Conservation (phyloP, 37 sponge, comb jelly and placozoan species). For the Spongilla lacustris region DNA sequence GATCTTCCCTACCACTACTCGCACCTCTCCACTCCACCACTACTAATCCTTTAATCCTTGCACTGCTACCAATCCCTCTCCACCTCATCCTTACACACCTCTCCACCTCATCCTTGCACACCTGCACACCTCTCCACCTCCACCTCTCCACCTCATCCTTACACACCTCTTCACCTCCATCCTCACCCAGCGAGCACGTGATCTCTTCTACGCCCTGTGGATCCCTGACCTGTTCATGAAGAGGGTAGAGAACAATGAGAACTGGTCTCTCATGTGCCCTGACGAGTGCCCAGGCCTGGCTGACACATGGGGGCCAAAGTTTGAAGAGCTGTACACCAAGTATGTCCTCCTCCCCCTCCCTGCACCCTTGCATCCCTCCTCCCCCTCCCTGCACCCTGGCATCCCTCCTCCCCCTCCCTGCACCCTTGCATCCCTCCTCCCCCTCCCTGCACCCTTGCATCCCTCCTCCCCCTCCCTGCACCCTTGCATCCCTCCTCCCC, state of each 20-base stretch:
- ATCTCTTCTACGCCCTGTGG: slow-evolving; percentile 97
- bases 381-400: slow-evolving; percentile 30
- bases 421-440: neutral
- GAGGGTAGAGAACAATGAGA: slow-evolving; percentile 81
- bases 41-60: too few species aligned
- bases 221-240: slow-evolving; percentile 98
- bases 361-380: neutral
- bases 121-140: too few species aligned
- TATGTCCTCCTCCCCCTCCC: slow-evolving; percentile 6
- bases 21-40: too few species aligned
- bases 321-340: slow-evolving; percentile 88
- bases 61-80: too few species aligned
- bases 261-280: slow-evolving; percentile 99
- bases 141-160: too few species aligned
- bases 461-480: neutral
- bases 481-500: slow-evolving; percentile 26
- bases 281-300: slow-evolving; percentile 94
- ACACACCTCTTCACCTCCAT: neutral
- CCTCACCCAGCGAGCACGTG: slow-evolving; percentile 80
- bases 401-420: neutral
- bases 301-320: slow-evolving; percentile 95
- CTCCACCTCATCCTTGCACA: too few species aligned
- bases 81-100: too few species aligned
- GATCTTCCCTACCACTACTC: too few species aligned
- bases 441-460: neutral